phyloP scores from a whole-genome alignment of 2,797 vertebrate species.

The Mastacembelus armatus region DNA sequence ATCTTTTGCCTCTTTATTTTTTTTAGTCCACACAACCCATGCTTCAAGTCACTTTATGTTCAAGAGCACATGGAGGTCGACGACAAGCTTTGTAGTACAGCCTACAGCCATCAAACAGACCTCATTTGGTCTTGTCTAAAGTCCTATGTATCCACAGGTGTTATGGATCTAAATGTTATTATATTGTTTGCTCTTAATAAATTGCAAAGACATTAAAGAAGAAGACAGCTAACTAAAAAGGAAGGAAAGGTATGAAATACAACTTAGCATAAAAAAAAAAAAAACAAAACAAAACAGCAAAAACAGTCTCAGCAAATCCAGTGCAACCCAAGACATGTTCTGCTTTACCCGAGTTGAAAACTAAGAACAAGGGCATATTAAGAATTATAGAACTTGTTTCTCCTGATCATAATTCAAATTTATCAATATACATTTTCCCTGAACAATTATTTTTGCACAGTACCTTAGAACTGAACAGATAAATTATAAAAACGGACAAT shows the following conservation, averaged over 20 bases:
- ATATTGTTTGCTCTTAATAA: slow-evolving; percentile 79
- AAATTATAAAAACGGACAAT: slow-evolving; percentile 82
- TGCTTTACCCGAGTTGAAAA: slow-evolving; percentile 74
- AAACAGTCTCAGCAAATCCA: slow-evolving; percentile 86
- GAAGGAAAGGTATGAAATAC: slow-evolving; percentile 58
- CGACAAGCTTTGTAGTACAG: slow-evolving; percentile 59
- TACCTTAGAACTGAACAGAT: slow-evolving; percentile 82
- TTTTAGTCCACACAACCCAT: slow-evolving; percentile 82
- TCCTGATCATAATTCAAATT: slow-evolving; percentile 79
- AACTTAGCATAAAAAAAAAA: slow-evolving; percentile 71
- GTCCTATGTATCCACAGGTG: slow-evolving; percentile 72
- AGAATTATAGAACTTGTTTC: slow-evolving; percentile 79
- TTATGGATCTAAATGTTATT: slow-evolving; percentile 78
- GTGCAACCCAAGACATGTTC: slow-evolving; percentile 85
- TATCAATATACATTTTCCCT: slow-evolving; percentile 82
- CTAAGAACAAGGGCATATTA: slow-evolving; percentile 78
- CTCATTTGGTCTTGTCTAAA: slow-evolving; percentile 71
- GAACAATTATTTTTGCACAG: slow-evolving; percentile 86
- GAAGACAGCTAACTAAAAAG: slow-evolving; percentile 76
- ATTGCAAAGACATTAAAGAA: slow-evolving; percentile 78
- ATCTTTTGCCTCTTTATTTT: slow-evolving; percentile 79
- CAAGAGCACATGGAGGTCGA: slow-evolving; percentile 69
- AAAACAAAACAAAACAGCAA: slow-evolving; percentile 60
- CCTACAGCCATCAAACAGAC: slow-evolving; percentile 67
- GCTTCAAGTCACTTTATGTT: slow-evolving; percentile 78